Conservation (phyloP, 2,113 vertebrate genomes). For the Otis tarda region DNA sequence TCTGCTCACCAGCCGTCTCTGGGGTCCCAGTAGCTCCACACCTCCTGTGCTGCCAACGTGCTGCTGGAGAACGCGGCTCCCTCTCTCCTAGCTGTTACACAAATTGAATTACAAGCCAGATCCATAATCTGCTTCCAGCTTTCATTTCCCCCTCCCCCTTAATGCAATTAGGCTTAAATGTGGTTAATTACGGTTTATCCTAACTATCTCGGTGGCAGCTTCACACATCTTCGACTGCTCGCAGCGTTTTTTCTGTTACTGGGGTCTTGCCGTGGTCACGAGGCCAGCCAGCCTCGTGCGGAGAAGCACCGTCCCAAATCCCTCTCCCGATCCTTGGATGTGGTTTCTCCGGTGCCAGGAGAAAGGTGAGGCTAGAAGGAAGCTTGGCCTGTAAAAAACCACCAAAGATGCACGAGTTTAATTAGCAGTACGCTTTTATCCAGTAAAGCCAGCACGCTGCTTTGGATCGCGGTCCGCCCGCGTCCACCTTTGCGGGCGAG, state of each 20-base stretch:
- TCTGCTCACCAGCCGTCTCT: neutral
- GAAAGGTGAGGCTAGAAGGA: neutral
- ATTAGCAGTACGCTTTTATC: neutral
- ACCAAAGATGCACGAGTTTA: neutral
- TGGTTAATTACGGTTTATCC: neutral
- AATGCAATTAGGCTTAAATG: neutral
- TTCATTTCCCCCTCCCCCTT: neutral
- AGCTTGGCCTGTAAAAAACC: neutral
- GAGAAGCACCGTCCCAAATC: neutral
- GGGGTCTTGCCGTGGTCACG: neutral
- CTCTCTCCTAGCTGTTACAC: neutral
- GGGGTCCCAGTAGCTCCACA: fast-evolving
- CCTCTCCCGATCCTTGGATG: neutral
- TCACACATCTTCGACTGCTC: neutral
- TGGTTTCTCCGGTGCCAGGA: neutral
- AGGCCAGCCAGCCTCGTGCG: fast-evolving
- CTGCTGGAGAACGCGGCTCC: neutral
- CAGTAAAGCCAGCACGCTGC: neutral
- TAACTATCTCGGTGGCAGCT: neutral
- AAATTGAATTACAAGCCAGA: neutral
- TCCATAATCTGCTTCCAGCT: neutral
- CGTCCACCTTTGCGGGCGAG: fast-evolving
- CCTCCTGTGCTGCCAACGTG: neutral
- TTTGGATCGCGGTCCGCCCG: fast-evolving
- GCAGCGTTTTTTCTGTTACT: fast-evolving